These are phyloP conservation scores for Lacerta viridis DNA, from an alignment of 2,797 vertebrate species.

Conservation along the genomic window DNA sequence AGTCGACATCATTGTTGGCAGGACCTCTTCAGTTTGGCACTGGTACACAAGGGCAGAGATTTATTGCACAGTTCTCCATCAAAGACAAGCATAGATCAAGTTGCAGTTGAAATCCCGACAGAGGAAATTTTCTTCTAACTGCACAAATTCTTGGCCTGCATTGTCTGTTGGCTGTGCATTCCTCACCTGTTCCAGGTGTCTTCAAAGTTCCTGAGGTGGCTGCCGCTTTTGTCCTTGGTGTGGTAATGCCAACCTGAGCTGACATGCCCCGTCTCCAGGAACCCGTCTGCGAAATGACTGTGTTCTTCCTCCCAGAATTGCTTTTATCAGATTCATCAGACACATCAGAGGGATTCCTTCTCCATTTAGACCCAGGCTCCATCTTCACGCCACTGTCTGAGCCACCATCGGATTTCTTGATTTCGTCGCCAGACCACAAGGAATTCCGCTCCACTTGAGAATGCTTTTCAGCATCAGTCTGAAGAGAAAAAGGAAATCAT, in stretches of 20 bases:
- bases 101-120: conserved; percentile 70
- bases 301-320: conserved; percentile 88
- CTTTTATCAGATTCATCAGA: conserved; percentile 96
- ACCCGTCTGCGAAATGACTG: conserved; percentile 91
- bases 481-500: conserved; percentile 69
- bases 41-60: background rate
- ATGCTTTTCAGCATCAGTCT: conserved; percentile 96
- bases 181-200: conserved; percentile 90
- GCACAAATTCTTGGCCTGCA: conserved; percentile 39
- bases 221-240: conserved; percentile 90
- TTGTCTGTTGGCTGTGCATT: conserved; percentile 15
- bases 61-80: conserved; percentile 13
- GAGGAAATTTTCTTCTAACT: conserved; percentile 37
- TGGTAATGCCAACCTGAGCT: conserved; percentile 94
- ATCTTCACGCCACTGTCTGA: conserved; percentile 91
- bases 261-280: conserved; percentile 97
- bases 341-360: conserved; percentile 91
- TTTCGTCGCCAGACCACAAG: conserved; percentile 90
- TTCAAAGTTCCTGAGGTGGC: conserved; percentile 83
- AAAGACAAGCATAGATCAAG: conserved; percentile 64
- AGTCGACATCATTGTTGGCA: background rate
- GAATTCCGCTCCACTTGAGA: conserved; percentile 85
- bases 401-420: conserved; percentile 90
- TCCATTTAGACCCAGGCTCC: conserved; percentile 91
- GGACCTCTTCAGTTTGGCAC: conserved; percentile 10